Base-by-base conservation (phyloP, 2,888 invertebrate genomes). In the Stratiomys singularior region DNA sequence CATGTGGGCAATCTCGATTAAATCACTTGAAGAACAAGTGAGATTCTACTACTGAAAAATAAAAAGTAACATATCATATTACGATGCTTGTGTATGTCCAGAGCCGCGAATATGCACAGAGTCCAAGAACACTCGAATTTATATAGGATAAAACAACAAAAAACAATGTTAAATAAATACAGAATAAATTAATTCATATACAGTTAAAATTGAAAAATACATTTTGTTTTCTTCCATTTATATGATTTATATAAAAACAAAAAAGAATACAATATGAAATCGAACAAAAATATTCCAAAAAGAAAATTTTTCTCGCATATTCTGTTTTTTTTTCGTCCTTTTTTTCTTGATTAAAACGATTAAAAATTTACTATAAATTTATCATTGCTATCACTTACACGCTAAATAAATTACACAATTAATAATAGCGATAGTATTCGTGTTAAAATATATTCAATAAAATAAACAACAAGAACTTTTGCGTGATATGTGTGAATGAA, bases 241-340 rank as follows among this genome's bases (percentile, higher is more conserved):
- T 47, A 18, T 21, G 7, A 44, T 69, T 69, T 69, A 69, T 69
- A 46, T 69, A 23, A 69, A 69, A 69, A 69, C 69, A 69, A 27
- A 63, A 63, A 69, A 30, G 30, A 44, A 47, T 47, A 69, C 46
- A 47, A 69, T 69, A 25, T 69, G 21, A 69, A 69, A 69, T 69
- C 69, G 69, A 69, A 69, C 69, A 69, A 69, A 69, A 69, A 69
- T 69, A 69, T 69, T 69, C 69, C 47, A 69, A 69, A 69, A 69
- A 69, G 69, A 47, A 69, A 46, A 47, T 69, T 69, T 69, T 69
- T 47, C 27, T 69, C 69, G 47, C 44, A 44, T 47, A 69, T 21
- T 69, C 23, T 18, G 13, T 52, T 5, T 52, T 13, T 15, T 18
- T 66, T 66, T 1, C n/a, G n/a, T n/a, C n/a, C n/a, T n/a, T n/a